Evolutionary conservation across 2,888 invertebrate species (phyloP), one percentile per base, ranked within the genome.

Genomic region (Seira ritae): DNA sequence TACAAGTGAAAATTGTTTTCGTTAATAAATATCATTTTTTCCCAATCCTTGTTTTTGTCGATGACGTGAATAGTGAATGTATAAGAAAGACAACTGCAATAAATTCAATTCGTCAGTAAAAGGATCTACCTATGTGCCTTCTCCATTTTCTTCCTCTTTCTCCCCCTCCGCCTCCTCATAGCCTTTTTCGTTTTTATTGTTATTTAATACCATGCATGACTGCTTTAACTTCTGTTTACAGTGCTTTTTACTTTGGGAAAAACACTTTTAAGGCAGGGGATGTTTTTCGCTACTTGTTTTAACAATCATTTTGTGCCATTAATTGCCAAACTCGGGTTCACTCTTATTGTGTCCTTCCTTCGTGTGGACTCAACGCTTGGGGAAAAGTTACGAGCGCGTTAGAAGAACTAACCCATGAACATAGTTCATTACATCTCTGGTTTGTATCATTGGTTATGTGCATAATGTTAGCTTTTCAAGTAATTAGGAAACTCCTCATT

Each of bases 401-500:
- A 15, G 20, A 46, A 20, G 31, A 10, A 46, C 42, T 46, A 69
- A 24, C 22, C 15, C 46, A 46, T 20, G n/a, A 0, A 67, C 2
- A 31, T n/a, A 20, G 12, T 22, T 20, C 46, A 46, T 46, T 19
- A 19, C 19, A 17, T 70, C 46, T 46, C 15, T 70, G 8, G 20
- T 17, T 70, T 31, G 19, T 8, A 24, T 24, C 31, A 23, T 2
- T 62, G 19, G 17, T 1, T 2, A 3, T 20, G 62, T 20, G 60
- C n/a, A 60, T 60, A 42, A 12, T n/a, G n/a, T n/a, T 8, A 42
- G 12, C 6, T 72, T 72, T 72, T 72, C 24, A 72, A 46, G 69
- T 80, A 80, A 80, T 80, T 80, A 80, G 80, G 80, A 74, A 80
- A 68, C 80, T 42, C 55, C 73, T 80, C 73, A 60, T 74, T 74